phyloP scores from a whole-genome alignment of 1,140 invertebrate species.

The Drosophila subobscura region DNA sequence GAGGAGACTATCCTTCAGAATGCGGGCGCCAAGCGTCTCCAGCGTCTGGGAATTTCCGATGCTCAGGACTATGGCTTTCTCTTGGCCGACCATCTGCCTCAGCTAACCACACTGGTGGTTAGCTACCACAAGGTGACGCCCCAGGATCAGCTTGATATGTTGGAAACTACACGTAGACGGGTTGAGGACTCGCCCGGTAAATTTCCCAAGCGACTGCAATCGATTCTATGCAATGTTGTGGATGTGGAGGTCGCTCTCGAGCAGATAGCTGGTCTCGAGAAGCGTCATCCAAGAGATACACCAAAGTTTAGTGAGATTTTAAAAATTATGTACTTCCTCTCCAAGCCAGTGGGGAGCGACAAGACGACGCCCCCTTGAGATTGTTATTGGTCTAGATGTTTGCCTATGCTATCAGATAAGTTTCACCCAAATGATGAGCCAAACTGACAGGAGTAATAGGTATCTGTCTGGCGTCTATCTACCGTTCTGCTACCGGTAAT shows the following conservation, averaged over 20 bases:
- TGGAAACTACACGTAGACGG: conserved; percentile 43
- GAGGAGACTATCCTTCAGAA: conserved; percentile 50
- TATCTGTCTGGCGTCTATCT: no score
- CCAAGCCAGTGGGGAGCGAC: conserved; percentile 18
- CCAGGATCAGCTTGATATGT: conserved; percentile 45
- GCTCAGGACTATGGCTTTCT: conserved; percentile 61
- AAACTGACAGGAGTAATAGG: conserved; percentile 12
- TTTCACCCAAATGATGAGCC: conserved; percentile 19
- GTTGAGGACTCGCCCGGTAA: conserved; percentile 15
- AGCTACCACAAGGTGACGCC: conserved; percentile 60
- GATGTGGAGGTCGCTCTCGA: conserved; percentile 65
- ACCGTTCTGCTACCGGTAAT: conserved; percentile 20
- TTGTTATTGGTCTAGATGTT: conserved; percentile 1
- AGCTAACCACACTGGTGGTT: conserved; percentile 51
- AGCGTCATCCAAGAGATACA: conserved; percentile 54
- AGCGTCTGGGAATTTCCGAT: conserved; percentile 60
- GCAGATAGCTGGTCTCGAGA: conserved; percentile 66
- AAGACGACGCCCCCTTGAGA: conserved; percentile 21
- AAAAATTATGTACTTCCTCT: conserved; percentile 61
- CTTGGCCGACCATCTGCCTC: conserved; percentile 49
- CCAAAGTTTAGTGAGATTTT: conserved; percentile 61
- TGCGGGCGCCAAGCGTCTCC: conserved; percentile 34
- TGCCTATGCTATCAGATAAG: conserved; percentile 17
- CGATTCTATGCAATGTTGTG: conserved; percentile 66
- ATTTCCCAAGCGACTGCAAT: conserved; percentile 60